Evolutionary conservation across 2,113 vertebrate genomes (phyloP), one percentile per base, ranked within the genome.

Genomic region (Ameiurus melas): DNA sequence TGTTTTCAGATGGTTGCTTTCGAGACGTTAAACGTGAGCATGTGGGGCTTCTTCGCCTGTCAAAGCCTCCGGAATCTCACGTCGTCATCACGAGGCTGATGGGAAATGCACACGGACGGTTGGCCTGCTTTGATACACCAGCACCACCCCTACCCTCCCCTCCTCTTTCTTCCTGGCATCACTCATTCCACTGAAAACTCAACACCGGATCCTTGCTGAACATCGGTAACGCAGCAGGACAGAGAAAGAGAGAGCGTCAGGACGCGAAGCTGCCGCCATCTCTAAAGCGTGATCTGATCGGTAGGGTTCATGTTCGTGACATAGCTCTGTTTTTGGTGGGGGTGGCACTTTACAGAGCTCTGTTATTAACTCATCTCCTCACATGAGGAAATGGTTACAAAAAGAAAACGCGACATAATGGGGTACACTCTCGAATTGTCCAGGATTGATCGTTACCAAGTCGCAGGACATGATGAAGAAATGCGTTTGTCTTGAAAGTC

Each of bases 1-100:
- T 89, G 89, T 87, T 92, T 91, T 92, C 91, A 92, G 91, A 92
- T 91, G 90, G 82, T 19, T 78, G 86, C 57, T 81, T 84, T 71
- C 39, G 77, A 85, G 90, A 85, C 22, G 66, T 78, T 89, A 80
- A 89, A 88, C 51, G 17, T 30, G 86, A 89, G 86, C 90, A 84
- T 89, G 86, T 91, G 90, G 86, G 79, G 84, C 80, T 68, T 81
- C 77, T 75, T 84, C 86, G 57, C 73, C 89, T 86, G 71, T 84
- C 87, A 79, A 81, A 83, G 19, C 39, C 85, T 62, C 60, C 33
- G 55, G 47, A 85, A 87, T 91, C 83, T 86, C 70, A 77, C 83
- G 80, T 88, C 85, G 85, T 85, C 89, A 55, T 88, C 73, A 88
- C 62, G 55, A 71, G 83, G 87, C 75, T 89, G 88, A 89, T 86